Conservation (phyloP, 2,888 invertebrate species). For the Stenichneumon culpator region DNA sequence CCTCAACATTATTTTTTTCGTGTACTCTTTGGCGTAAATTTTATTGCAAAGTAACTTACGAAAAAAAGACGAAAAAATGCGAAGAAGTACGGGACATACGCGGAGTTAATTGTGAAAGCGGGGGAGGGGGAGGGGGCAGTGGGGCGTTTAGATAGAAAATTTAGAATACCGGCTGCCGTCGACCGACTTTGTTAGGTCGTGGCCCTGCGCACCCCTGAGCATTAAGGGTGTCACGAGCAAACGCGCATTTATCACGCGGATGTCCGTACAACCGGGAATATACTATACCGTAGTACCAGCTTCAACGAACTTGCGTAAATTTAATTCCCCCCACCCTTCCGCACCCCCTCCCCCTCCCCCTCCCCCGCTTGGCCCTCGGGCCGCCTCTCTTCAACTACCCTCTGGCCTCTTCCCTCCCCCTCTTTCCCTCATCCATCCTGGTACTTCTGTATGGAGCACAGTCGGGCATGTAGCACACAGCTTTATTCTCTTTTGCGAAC, state of each 20-base stretch:
- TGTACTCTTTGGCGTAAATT: constrained; percentile 2
- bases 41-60: not conserved
- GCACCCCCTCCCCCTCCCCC: constrained; percentile 19
- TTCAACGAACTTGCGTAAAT: constrained; percentile 67
- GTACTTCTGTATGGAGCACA: constrained; percentile 18
- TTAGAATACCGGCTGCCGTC: constrained; percentile 65
- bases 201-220: constrained; percentile 54
- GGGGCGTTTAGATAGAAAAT: constrained; percentile 44
- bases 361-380: not conserved
- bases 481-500: constrained; percentile 59
- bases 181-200: constrained; percentile 65
- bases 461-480: constrained; percentile 31
- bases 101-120: constrained; percentile 48
- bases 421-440: constrained; percentile 3
- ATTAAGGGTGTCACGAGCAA: constrained; percentile 73
- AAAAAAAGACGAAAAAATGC: constrained; percentile 10
- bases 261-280: constrained; percentile 64
- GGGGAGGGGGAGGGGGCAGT: constrained; percentile 1
- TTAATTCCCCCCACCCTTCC: constrained; percentile 42
- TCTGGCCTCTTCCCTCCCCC: not conserved
- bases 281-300: constrained; percentile 49
- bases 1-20: not conserved
- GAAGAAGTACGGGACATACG: constrained; percentile 43
- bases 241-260: constrained; percentile 71
- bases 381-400: constrained; percentile 25